Conservation (phyloP, 2,888 invertebrate species). For the Cantharis rufa region DNA sequence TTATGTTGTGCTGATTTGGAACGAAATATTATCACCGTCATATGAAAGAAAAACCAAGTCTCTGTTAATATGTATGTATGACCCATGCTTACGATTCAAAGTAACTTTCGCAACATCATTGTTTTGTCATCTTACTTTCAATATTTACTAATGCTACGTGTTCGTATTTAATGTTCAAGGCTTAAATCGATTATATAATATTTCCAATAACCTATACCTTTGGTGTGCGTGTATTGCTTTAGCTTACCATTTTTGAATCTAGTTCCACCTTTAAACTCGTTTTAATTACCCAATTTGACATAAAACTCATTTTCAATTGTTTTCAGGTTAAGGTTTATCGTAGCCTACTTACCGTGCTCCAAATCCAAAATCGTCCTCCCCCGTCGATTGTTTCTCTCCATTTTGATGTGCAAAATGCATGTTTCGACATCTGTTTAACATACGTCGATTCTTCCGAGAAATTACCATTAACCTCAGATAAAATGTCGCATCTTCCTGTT, state of each 20-base stretch:
- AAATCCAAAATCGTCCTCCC: neutral
- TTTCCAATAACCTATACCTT: neutral
- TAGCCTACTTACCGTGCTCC: neutral
- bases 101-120: neutral
- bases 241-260: neutral
- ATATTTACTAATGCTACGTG: constrained; percentile 2
- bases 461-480: constrained; percentile 14
- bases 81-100: neutral
- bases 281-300: neutral
- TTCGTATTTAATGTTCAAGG: constrained; percentile 1
- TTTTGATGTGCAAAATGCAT: neutral
- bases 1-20: neutral
- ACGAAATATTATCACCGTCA: neutral
- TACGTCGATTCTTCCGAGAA: neutral
- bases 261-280: neutral
- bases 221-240: neutral
- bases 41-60: too few species aligned
- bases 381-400: neutral
- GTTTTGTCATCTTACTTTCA: constrained; percentile 4
- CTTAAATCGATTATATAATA: neutral
- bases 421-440: constrained; percentile 15
- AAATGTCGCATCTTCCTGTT: constrained; percentile 19
- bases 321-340: neutral
- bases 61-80: neutral
- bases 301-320: neutral